Conservation (phyloP, 2,888 invertebrate genomes). For the Phorcus lineatus region DNA sequence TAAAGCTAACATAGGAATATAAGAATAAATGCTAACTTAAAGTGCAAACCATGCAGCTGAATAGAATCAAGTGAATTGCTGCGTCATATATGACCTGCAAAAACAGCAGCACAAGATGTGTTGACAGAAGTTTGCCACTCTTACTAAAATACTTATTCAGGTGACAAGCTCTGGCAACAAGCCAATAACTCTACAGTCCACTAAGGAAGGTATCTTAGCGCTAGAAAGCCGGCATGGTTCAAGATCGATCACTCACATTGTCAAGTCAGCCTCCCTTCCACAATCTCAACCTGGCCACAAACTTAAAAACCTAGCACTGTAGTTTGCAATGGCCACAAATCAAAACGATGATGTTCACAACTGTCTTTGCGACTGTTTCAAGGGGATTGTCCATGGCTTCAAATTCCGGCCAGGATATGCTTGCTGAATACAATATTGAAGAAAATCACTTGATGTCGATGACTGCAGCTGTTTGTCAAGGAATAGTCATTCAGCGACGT, state of each 20-base stretch:
- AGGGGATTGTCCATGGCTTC: conserved; percentile 7
- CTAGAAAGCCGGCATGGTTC: background rate
- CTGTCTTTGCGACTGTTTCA: background rate
- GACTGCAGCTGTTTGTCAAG: background rate
- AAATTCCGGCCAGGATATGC: background rate
- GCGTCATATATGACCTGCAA: background rate
- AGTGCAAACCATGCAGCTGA: background rate
- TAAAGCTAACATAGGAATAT: background rate
- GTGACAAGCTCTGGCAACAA: conserved; percentile 41
- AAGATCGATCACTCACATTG: background rate
- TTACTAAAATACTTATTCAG: conserved; percentile 69
- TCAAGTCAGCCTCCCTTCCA: background rate
- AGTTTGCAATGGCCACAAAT: background rate
- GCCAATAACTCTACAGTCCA: background rate
- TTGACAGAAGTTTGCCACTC: conserved; percentile 45
- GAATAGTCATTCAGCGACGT: background rate
- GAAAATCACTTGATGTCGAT: background rate
- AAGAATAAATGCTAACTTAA: conserved; percentile 1
- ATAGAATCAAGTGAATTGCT: background rate
- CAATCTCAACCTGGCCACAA: background rate
- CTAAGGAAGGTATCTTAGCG: background rate
- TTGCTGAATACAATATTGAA: background rate
- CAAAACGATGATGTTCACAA: background rate
- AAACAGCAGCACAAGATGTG: background rate
- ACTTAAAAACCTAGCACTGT: background rate